A percentile compares a stretch with the other conserved stretches of the same genome.
phyloP scores from a whole-genome alignment of 2,888 invertebrate species.

The Cloeon dipterum region DNA sequence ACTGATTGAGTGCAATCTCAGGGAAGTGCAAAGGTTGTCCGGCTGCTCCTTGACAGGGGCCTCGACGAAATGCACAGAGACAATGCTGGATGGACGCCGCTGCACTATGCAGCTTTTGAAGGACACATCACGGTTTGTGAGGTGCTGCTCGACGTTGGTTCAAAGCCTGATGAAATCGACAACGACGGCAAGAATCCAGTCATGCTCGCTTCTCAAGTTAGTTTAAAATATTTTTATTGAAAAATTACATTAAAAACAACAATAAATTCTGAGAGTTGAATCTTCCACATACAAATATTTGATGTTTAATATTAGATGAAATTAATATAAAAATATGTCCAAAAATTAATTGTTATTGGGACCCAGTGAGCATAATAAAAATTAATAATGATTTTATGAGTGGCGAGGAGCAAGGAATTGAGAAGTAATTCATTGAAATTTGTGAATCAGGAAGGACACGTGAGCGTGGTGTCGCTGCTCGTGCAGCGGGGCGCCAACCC shows the following conservation, averaged over 20 bases:
- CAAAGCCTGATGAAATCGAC: constrained; percentile 69
- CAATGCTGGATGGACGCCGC: constrained; percentile 90
- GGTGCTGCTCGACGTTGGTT: constrained; percentile 64
- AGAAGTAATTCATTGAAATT: no score
- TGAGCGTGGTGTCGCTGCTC: constrained; percentile 36
- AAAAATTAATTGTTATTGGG: no score
- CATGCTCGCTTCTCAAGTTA: constrained; percentile 57
- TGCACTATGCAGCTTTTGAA: constrained; percentile 91
- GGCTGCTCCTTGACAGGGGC: constrained; percentile 67
- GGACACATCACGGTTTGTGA: constrained; percentile 68
- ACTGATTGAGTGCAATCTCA: constrained; percentile 14
- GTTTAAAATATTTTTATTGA: no score
- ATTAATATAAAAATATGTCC: no score
- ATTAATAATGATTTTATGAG: no score
- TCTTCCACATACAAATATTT: no score
- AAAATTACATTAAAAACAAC: no score
- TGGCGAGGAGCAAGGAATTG: no score
- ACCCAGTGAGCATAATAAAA: no score
- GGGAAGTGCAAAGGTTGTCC: constrained; percentile 71
- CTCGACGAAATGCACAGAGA: constrained; percentile 35
- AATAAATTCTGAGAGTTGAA: no score
- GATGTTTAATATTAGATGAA: no score
- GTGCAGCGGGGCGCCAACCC: constrained; percentile 55
- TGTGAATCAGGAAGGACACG: constrained; percentile 42
- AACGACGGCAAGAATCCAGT: constrained; percentile 77